Evolutionary conservation across 2,888 invertebrate species (phyloP).

Genomic region (Adelphocoris suturalis): DNA sequence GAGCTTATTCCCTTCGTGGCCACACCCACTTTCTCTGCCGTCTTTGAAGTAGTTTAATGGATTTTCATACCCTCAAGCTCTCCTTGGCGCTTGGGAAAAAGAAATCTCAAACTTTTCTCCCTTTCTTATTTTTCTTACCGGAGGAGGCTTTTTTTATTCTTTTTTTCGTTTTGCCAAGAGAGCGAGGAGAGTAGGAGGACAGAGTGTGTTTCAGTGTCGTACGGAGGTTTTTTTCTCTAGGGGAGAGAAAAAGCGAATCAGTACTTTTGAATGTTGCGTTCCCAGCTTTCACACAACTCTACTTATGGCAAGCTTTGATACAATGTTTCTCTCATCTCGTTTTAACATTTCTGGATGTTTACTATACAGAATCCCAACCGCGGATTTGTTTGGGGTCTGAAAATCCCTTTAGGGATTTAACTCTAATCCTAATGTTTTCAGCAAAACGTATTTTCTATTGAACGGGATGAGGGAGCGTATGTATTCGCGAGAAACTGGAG

Average conservation of each 20-base stretch:
- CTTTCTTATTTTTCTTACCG: neutral
- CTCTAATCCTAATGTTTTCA: too few relatives aligned
- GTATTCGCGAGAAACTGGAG: too few relatives aligned
- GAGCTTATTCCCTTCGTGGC: constrained; percentile 56
- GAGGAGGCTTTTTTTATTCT: neutral
- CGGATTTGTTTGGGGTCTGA: too few relatives aligned
- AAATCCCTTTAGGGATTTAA: too few relatives aligned
- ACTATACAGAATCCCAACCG: too few relatives aligned
- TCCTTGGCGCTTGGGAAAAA: constrained; percentile 39
- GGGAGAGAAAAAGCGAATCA: neutral
- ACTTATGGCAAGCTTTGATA: too few relatives aligned
- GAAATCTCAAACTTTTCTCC: constrained; percentile 58
- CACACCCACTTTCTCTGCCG: constrained; percentile 30
- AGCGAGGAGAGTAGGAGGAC: constrained; percentile 2
- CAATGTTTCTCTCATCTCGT: too few relatives aligned
- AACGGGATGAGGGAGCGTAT: too few relatives aligned
- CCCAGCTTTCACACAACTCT: neutral
- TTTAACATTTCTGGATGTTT: too few relatives aligned
- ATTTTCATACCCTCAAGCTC: constrained; percentile 65
- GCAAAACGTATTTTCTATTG: too few relatives aligned
- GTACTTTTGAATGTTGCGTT: constrained; percentile 1
- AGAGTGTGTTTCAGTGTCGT: constrained; percentile 44
- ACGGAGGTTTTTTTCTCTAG: neutral
- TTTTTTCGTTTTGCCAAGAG: neutral
- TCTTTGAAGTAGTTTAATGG: constrained; percentile 70